Conservation (phyloP, 2,797 vertebrate species). For the Dendrocincla tyrannina region DNA sequence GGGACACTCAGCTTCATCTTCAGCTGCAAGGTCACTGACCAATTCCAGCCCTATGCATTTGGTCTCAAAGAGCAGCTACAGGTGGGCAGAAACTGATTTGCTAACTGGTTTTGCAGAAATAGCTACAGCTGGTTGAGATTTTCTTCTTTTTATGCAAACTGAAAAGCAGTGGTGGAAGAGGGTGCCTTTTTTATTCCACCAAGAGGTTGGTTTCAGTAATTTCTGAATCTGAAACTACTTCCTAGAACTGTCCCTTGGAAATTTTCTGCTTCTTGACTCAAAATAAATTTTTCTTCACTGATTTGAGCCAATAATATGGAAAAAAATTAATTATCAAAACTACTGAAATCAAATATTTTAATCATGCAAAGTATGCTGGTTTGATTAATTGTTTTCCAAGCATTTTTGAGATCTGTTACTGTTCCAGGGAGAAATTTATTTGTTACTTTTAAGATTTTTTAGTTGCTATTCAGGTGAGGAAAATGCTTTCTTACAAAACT, state of each 20-base stretch:
- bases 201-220: neutral
- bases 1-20: conserved; percentile 19
- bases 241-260: neutral
- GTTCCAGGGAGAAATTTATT: neutral
- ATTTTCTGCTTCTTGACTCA: neutral
- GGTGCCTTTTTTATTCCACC: neutral
- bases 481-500: neutral
- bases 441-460: neutral
- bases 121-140: neutral
- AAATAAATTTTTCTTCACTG: neutral
- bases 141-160: neutral
- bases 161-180: neutral
- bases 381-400: neutral
- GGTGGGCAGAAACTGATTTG: conserved; percentile 7
- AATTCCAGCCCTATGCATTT: neutral
- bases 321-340: neutral
- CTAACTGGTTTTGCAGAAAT: neutral
- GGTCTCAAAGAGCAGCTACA: neutral
- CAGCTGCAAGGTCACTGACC: neutral
- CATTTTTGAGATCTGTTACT: neutral
- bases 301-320: neutral
- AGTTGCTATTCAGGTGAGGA: neutral
- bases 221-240: neutral
- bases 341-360: neutral
- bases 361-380: neutral